Base-by-base conservation (phyloP, 2,888 invertebrate genomes). In the Melanostoma mellinum region DNA sequence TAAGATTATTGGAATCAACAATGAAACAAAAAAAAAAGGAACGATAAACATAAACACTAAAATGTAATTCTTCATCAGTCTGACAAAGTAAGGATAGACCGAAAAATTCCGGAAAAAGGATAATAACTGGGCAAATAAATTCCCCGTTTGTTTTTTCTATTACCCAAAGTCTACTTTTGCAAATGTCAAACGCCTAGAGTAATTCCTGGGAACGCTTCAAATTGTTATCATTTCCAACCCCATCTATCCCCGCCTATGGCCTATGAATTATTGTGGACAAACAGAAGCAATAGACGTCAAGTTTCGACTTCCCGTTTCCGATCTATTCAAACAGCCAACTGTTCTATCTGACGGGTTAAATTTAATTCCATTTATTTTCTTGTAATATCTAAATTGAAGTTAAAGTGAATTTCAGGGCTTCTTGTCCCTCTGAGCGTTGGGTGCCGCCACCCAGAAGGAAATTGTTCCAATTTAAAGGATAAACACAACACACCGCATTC, bases 51-150 rank as follows among this genome's bases (percentile, higher is more conserved):
- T 44, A 65, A 42, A 38, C 36, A 69, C 10, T 63, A 40, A 33
- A 67, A 81, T 72, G 67, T 72, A 81, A 76, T 76, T 81, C 77
- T 53, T 78, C 82, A 73, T 69, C 42, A 78, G 50, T 38, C 42
- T 52, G 63, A 32, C 20, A 69, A 46, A 35, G 38, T 3, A 35
- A 38, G 0, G n/a, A 33, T 30, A 38, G 46, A 44, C 32, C 36
- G 32, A 6, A 32, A 52, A 50, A 55, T 55, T 67, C 67, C 65
- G 6, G 50, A 52, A 40, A 60, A 55, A 71, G 74, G 74, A 79
- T 84, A 84, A 84, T 84, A 79, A 84, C 84, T 79, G 65, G 67
- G 71, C 79, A 84, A 84, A 84, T 79, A 84, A 42, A 71, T 75
- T 84, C 79, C 71, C 55, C 55, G 35, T 63, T 77, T 68, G 68